Evolutionary conservation across 2,888 invertebrate species (phyloP).

Genomic region (Tiliacea aurago): DNA sequence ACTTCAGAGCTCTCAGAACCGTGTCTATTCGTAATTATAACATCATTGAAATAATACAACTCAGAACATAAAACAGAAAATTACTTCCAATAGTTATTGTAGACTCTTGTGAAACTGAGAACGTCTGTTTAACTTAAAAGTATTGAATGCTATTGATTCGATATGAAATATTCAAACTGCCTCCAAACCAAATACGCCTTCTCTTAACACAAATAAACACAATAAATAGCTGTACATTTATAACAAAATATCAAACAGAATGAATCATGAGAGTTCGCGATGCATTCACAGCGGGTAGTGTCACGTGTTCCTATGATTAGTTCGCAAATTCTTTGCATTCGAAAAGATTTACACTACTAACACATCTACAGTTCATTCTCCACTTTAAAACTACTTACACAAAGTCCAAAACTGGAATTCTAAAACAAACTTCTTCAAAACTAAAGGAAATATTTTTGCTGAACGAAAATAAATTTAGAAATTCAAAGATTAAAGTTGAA

Average conservation of each 20-base stretch:
- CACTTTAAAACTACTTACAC: not conserved
- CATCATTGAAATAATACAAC: not conserved
- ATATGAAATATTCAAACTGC: constrained; percentile 13
- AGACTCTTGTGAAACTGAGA: not conserved
- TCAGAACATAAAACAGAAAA: not conserved
- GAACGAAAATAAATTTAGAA: constrained; percentile 44
- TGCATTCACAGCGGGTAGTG: constrained; percentile 68
- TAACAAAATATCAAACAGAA: constrained; percentile 67
- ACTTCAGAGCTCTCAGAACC: not conserved
- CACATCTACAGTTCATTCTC: constrained; percentile 2
- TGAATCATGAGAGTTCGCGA: constrained; percentile 68
- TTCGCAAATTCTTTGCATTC: constrained; percentile 78
- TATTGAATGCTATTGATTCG: not conserved
- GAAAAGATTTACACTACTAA: constrained; percentile 63
- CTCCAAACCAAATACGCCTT: constrained; percentile 27
- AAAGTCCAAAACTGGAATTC: constrained; percentile 36
- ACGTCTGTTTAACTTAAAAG: not conserved
- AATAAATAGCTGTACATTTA: constrained; percentile 54
- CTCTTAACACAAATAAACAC: constrained; percentile 37
- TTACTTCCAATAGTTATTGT: not conserved
- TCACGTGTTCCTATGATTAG: constrained; percentile 86
- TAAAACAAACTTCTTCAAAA: constrained; percentile 22
- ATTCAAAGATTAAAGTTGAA: constrained; percentile 31
- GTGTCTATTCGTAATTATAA: not conserved
- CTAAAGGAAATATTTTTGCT: constrained; percentile 14